Conservation (phyloP, 2,797 vertebrate species). For the Bucorvus abyssinicus region DNA sequence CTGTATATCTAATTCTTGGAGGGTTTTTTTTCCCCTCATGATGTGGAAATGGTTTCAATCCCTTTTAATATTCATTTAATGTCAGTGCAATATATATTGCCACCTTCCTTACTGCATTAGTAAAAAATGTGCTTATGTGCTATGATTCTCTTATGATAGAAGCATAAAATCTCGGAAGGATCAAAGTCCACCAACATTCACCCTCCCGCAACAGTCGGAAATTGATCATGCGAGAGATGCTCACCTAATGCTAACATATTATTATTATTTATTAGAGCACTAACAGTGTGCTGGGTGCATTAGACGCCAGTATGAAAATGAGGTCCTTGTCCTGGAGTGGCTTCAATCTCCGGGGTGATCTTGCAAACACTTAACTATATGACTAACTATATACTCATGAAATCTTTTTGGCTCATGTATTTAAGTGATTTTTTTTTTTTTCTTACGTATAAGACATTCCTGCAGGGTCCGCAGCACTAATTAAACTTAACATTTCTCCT, state of each 20-base stretch:
- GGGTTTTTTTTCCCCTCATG: neutral
- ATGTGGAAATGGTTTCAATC: constrained; percentile 62
- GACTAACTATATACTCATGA: neutral
- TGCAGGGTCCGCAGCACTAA: neutral
- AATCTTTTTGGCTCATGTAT: constrained; percentile 1
- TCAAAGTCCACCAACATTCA: constrained; percentile 71
- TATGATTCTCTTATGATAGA: constrained; percentile 71
- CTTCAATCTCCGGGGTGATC: constrained; percentile 62
- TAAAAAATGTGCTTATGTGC: constrained; percentile 74
- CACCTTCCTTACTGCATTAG: constrained; percentile 70
- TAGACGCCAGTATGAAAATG: constrained; percentile 53
- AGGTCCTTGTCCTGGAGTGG: constrained; percentile 62
- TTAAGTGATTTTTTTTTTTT: neutral
- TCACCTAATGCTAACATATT: constrained; percentile 70
- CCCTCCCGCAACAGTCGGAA: constrained; percentile 66
- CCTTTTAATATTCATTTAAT: constrained; percentile 74
- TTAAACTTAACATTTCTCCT: constrained; percentile 14
- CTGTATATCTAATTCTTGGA: constrained; percentile 33
- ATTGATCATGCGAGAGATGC: constrained; percentile 68
- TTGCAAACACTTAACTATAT: constrained; percentile 53
- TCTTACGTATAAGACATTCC: neutral
- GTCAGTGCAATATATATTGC: constrained; percentile 73
- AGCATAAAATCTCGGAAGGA: constrained; percentile 72
- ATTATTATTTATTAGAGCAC: constrained; percentile 73
- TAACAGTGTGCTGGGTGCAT: constrained; percentile 60